These are phyloP conservation scores for Cerastis rubricosa DNA, from an alignment of 2,888 invertebrate genomes.

Conservation along the genomic window DNA sequence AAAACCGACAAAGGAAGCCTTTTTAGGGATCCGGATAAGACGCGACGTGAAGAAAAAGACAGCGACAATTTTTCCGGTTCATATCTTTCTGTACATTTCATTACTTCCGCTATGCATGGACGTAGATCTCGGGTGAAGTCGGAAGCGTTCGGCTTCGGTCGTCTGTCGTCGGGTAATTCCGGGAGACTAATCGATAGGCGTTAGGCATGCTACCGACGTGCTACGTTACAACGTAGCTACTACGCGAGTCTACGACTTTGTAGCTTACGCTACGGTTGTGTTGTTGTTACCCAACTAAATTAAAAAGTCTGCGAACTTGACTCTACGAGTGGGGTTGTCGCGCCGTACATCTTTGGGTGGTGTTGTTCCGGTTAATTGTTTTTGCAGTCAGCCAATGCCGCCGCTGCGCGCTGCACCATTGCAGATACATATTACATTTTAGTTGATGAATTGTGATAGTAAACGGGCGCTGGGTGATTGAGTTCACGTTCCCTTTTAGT, in stretches of 20 bases:
- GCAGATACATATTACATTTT: constrained; percentile 57
- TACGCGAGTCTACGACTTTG: constrained; percentile 82
- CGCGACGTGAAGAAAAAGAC: constrained; percentile 86
- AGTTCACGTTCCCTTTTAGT: constrained; percentile 62
- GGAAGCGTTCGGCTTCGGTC: constrained; percentile 77
- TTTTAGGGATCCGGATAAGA: constrained; percentile 83
- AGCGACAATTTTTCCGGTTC: constrained; percentile 90
- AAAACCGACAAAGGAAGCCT: constrained; percentile 82
- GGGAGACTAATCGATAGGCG: constrained; percentile 86
- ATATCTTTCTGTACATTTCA: constrained; percentile 90
- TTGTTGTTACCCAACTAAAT: constrained; percentile 73
- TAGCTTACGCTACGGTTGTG: constrained; percentile 82
- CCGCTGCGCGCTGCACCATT: constrained; percentile 56
- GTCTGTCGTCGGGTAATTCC: constrained; percentile 77
- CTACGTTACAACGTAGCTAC: constrained; percentile 83
- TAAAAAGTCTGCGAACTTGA: constrained; percentile 78
- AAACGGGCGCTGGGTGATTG: constrained; percentile 66
- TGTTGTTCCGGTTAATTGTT: constrained; percentile 69
- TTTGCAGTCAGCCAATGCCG: constrained; percentile 66
- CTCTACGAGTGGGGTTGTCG: constrained; percentile 68
- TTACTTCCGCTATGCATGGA: constrained; percentile 89
- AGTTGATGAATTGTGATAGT: constrained; percentile 69
- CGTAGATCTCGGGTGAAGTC: constrained; percentile 76
- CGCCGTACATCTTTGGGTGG: constrained; percentile 60
- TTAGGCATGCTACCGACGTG: constrained; percentile 80